phyloP scores from a whole-genome alignment of 2,888 invertebrate genomes.

The Trichacis sp. region DNA sequence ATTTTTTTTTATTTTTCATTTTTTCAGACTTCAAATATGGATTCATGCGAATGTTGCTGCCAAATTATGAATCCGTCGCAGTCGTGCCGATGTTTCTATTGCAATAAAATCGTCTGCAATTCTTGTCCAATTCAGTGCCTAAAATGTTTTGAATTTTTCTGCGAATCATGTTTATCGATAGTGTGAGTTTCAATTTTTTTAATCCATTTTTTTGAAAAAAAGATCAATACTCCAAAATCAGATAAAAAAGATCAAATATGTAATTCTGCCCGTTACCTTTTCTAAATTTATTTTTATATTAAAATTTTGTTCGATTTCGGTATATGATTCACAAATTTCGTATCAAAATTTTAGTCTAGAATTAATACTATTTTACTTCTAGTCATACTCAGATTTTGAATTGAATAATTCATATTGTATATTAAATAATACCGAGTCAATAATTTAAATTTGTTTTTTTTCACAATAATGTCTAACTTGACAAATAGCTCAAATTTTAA shows the following conservation, averaged over 20 bases:
- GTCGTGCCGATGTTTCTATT: background rate
- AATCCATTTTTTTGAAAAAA: background rate
- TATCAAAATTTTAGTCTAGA: too few species aligned
- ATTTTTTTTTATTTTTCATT: background rate
- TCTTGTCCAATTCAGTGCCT: background rate
- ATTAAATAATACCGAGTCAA: too few species aligned
- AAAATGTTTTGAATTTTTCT: background rate
- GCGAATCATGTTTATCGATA: background rate
- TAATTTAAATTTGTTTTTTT: too few species aligned
- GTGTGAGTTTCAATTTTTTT: conserved; percentile 1
- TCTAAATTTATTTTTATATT: too few species aligned
- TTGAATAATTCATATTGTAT: too few species aligned
- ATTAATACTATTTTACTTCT: too few species aligned
- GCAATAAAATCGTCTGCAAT: background rate
- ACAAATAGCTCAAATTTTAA: too few species aligned
- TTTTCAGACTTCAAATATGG: background rate
- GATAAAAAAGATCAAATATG: background rate
- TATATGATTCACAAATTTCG: too few species aligned
- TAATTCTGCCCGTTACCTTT: too few species aligned
- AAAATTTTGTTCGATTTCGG: too few species aligned
- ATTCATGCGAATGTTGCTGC: background rate
- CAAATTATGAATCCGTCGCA: background rate
- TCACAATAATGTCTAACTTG: too few species aligned
- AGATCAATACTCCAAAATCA: background rate
- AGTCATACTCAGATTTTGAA: too few species aligned